Evolutionary conservation across 2,888 invertebrate species (phyloP).

Genomic region (Dicranocentrus wangi): DNA sequence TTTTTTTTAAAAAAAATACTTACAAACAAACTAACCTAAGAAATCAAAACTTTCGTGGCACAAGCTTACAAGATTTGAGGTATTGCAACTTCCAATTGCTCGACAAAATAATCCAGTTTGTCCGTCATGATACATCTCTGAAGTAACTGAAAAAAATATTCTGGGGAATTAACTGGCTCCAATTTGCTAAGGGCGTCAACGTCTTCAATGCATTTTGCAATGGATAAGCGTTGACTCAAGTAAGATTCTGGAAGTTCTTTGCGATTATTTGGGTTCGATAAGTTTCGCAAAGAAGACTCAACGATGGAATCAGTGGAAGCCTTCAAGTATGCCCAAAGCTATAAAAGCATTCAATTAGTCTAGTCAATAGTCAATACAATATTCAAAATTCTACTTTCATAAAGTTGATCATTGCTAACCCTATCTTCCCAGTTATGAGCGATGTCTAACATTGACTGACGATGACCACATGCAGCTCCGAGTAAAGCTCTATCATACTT

Average conservation of each 20-base stretch:
- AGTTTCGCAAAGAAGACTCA: constrained; percentile 61
- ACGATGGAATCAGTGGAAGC: constrained; percentile 60
- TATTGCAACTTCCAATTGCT: constrained; percentile 6
- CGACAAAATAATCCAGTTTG: constrained; percentile 57
- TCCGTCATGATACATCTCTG: constrained; percentile 67
- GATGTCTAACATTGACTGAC: constrained; percentile 67
- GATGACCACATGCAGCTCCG: constrained; percentile 69
- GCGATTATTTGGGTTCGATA: constrained; percentile 48
- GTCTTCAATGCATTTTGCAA: constrained; percentile 62
- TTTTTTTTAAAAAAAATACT: too few relatives aligned
- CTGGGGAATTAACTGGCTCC: constrained; percentile 27
- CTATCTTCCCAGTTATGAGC: constrained; percentile 71
- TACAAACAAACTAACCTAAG: too few relatives aligned
- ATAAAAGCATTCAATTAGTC: constrained; percentile 6
- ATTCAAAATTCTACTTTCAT: too few relatives aligned
- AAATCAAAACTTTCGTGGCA: too few relatives aligned
- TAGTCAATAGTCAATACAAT: neutral
- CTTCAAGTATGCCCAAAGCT: constrained; percentile 70
- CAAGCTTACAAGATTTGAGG: constrained; percentile 39
- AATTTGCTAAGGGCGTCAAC: constrained; percentile 42
- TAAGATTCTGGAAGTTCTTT: constrained; percentile 66
- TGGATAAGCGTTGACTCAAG: constrained; percentile 63
- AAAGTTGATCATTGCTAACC: too few relatives aligned
- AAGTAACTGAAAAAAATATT: constrained; percentile 57
- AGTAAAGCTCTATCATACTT: constrained; percentile 69